Base-by-base conservation (phyloP, 1,140 invertebrate genomes). In the Calliphora vicina region DNA sequence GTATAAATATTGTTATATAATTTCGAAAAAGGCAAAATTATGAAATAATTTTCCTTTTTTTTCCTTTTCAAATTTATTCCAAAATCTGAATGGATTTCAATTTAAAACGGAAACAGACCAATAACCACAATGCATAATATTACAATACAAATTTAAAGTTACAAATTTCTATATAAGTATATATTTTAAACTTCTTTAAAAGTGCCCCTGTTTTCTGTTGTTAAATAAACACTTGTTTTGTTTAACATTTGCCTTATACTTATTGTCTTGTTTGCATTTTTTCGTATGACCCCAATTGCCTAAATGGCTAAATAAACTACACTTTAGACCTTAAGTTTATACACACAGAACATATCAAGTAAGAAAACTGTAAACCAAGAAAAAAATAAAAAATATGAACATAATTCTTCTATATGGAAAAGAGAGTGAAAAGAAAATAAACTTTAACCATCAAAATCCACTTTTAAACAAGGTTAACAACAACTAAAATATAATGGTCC, bases 401-500 rank as follows among this genome's bases (percentile, higher is more conserved):
- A 43, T 45, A 78, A 43, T 45, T 76, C 17, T 17, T 29, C n/a
- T 42, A 35, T 35, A 73, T 27, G 42, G 15, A 76, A 76, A 17
- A 2, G 73, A 35, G 42, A 29, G 73, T 76, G 35, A 35, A 76
- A 76, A 76, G 27, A 73, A 76, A 17, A 76, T 4, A 20, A 76
- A 76, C 73, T 78, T 78, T 78, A 78, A 78, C 74, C 74, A 78
- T 78, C 74, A 78, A 43, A 78, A 43, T 45, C 74, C 74, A 78
- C 74, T 78, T 78, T 78, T 78, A 78, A 78, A 78, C 74, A 78
- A 78, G 74, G 74, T 78, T 78, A 78, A 78, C 35, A 76, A 42
- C n/a, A 43, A 23, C 35, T 25, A 43, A 45, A 25, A 45, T 78
- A 45, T 78, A 78, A 78, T 78, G 74, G 74, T 45, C 74, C 74